phyloP scores from a whole-genome alignment of 2,888 invertebrate species.

The Ferdinandea cuprea region DNA sequence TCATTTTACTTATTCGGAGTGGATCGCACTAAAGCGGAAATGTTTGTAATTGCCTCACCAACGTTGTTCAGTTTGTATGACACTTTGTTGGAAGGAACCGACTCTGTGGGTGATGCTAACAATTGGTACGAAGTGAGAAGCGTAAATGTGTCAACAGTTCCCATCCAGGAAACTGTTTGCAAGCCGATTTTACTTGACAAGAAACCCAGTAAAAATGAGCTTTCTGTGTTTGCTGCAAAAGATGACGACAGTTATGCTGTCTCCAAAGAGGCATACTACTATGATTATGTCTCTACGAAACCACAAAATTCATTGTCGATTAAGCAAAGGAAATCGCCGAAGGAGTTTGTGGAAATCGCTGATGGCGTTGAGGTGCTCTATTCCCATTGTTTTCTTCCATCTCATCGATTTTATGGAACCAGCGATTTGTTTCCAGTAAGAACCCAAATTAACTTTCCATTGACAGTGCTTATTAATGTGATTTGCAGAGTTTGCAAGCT shows the following conservation, averaged over 20 bases:
- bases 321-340: neutral
- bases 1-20: slow-evolving; percentile 66
- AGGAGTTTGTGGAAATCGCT: slow-evolving; percentile 1
- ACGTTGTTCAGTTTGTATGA: slow-evolving; percentile 4
- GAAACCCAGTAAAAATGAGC: neutral
- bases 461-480: neutral
- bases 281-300: slow-evolving; percentile 26
- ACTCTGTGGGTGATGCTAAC: slow-evolving; percentile 17
- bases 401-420: slow-evolving; percentile 57
- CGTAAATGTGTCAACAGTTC: slow-evolving; percentile 43
- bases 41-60: slow-evolving; percentile 25
- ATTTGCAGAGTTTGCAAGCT: slow-evolving; percentile 68
- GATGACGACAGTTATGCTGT: neutral
- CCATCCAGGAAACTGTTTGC: slow-evolving; percentile 55
- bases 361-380: slow-evolving; percentile 41
- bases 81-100: slow-evolving; percentile 10
- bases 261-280: slow-evolving; percentile 29
- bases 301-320: neutral
- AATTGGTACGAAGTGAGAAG: slow-evolving; percentile 71
- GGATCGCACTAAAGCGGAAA: slow-evolving; percentile 15
- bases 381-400: slow-evolving; percentile 22
- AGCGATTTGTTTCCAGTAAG: slow-evolving; percentile 63
- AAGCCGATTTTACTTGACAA: slow-evolving; percentile 8
- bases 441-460: neutral
- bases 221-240: slow-evolving; percentile 1